A percentile compares a stretch with the other conserved stretches of the same genome.
phyloP scores from a whole-genome alignment of 2,113 vertebrate genomes.

The Cheilinus undulatus region DNA sequence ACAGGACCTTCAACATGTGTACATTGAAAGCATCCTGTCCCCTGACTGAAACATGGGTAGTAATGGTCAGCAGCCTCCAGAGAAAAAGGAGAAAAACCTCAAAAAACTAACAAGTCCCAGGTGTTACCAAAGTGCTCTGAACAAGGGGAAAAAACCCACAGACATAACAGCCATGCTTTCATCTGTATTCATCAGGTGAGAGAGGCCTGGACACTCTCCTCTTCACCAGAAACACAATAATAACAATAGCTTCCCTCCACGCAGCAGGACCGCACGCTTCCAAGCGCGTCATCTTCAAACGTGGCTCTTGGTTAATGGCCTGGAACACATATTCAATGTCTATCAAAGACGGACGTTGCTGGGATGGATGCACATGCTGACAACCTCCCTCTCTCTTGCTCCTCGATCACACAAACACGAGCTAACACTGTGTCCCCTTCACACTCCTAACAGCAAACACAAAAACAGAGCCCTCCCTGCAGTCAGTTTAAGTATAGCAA shows the following conservation, averaged over 20 bases:
- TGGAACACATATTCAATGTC: constrained; percentile 67
- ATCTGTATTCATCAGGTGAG: constrained; percentile 54
- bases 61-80: background rate
- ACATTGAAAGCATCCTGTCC: background rate
- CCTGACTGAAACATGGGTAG: background rate
- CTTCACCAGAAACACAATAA: constrained; percentile 39
- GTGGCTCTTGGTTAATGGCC: constrained; percentile 58
- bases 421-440: constrained; percentile 11
- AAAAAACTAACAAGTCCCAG: background rate
- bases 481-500: constrained; percentile 74
- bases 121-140: constrained; percentile 1
- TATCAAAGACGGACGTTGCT: constrained; percentile 59
- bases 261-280: constrained; percentile 25
- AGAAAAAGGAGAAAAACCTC: constrained; percentile 1
- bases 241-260: constrained; percentile 41
- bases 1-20: background rate
- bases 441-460: background rate
- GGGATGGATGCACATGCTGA: constrained; percentile 70
- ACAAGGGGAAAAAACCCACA: background rate
- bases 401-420: constrained; percentile 44
- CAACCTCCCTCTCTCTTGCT: constrained; percentile 37
- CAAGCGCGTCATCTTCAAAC: constrained; percentile 53
- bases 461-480: constrained; percentile 32
- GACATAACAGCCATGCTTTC: constrained; percentile 1
- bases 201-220: constrained; percentile 18